Base-by-base conservation (phyloP, 2,888 invertebrate genomes). In the Cephus nigrinus region DNA sequence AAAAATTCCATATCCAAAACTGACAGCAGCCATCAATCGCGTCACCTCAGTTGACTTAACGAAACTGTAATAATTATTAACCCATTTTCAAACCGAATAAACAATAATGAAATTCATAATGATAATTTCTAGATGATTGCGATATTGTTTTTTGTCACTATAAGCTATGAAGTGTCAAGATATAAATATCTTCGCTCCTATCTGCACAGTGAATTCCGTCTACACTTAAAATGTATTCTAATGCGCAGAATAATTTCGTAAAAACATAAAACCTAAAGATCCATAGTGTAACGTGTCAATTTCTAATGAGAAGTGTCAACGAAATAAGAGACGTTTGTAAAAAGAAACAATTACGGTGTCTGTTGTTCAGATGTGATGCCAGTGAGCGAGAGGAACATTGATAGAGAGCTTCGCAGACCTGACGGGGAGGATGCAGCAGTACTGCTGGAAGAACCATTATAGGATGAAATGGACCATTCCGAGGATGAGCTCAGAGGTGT, bases 1-100 rank as follows among this genome's bases (percentile, higher is more conserved):
- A 86, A 95, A 94, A 68, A 95, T 91, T 23, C 95, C 95, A 84
- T 94, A 95, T 4, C 95, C 95, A 87, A 95, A 95, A 84, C 94
- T 94, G 11, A 95, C 94, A 0, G 95, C 94, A 11, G 94, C 93
- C 93, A 95, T 94, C 69, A 95, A 89, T n/a, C 95, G 92, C 33
- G 92, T 91, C 30, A 95, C 92, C 77, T 93, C 93, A 68, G 92
- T 92, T 35, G 93, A 93, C 75, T 93, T 93, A 71, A 94, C 90
- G 74, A 90, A 89, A 15, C 90, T 90, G 76, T 72, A 74, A 80
- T 34, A 77, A 15, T 71, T 31, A 12, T 55, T 55, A 40, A 23
- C 15, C 15, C 40, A 5, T 40, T 55, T 9, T 23, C 9, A 55
- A 55, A 5, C 23, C 23, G 23, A 23, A 0, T 55, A 23, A 23